phyloP scores from a whole-genome alignment of 2,888 invertebrate species.

The Aporophyla lueneburgensis region DNA sequence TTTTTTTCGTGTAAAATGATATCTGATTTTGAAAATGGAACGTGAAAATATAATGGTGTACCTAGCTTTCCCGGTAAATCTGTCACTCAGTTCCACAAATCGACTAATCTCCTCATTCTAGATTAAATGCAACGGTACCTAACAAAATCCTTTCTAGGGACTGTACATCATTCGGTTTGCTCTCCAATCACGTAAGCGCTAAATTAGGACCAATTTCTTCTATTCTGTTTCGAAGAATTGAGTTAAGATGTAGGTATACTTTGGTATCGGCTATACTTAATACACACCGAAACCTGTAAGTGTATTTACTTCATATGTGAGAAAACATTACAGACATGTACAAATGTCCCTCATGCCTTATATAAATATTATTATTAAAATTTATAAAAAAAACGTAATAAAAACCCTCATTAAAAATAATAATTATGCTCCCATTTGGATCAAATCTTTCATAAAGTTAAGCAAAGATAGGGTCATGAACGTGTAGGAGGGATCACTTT shows the following conservation, averaged over 20 bases:
- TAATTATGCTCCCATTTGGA: background rate
- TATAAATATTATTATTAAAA: too few relatives aligned
- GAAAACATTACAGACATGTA: background rate
- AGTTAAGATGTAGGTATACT: constrained; percentile 23
- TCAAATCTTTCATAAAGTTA: background rate
- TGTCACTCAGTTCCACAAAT: background rate
- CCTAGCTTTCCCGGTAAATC: background rate
- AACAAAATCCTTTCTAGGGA: constrained; percentile 28
- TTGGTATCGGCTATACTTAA: background rate
- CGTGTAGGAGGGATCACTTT: background rate
- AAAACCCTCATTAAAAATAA: too few relatives aligned
- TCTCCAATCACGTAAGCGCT: constrained; percentile 45
- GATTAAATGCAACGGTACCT: constrained; percentile 10
- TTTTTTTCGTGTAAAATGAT: too few relatives aligned
- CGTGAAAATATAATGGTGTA: background rate
- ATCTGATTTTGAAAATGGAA: background rate
- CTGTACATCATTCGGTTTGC: constrained; percentile 33
- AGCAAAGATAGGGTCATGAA: background rate
- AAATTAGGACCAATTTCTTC: constrained; percentile 48
- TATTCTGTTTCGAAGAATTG: constrained; percentile 35
- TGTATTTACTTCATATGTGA: background rate
- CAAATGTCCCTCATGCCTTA: too few relatives aligned
- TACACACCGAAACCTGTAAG: background rate
- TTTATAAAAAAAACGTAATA: too few relatives aligned
- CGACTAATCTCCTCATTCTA: background rate